Base-by-base conservation (phyloP, 2,888 invertebrate genomes). In the Didymodactylos carnosus region DNA sequence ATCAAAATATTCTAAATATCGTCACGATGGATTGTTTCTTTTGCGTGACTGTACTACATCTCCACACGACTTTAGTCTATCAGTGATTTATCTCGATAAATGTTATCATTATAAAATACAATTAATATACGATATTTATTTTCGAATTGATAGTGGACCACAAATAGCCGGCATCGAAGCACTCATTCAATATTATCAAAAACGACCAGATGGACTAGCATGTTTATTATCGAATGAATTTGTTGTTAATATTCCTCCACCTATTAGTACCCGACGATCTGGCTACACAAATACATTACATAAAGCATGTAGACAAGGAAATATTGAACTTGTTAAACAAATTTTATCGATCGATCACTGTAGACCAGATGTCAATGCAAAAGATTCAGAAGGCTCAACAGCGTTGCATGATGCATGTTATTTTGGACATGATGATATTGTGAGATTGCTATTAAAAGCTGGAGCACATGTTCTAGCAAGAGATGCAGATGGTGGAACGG, bases 1-100 rank as follows among this genome's bases (percentile, higher is more conserved):
- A 71, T 53, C 71, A n/a, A 69, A 74, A 40, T 72, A 71, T 49
- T 43, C 23, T n/a, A 27, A 53, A n/a, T 69, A 73, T 62, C 25
- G 39, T 40, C 39, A 46, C 7, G 74, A 74, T 70, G 74, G 74
- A 62, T 46, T 74, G 43, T 74, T 74, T 71, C 35, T 74, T n/a
- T 25, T 74, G 25, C 71, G 74, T 19, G 71, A 72, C 46, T 74
- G 74, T 71, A 74, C 71, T 27, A 46, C 74, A 25, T 74, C 74
- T 23, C 69, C 43, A 19, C 71, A 69, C n/a, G 74, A 74, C 43
- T 74, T 39, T 29, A 74, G 74, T 71, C 40, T 74, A 19, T 74
- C 74, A 25, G 4, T 74, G 16, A 41, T 74, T 27, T 74, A 39
- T 39, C 29, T 40, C 41, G 62, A 46, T 35, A 71, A 53, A 39